Evolutionary conservation across 2,797 vertebrate genomes (phyloP).

Genomic region (Hyperoplus lanceolatus): DNA sequence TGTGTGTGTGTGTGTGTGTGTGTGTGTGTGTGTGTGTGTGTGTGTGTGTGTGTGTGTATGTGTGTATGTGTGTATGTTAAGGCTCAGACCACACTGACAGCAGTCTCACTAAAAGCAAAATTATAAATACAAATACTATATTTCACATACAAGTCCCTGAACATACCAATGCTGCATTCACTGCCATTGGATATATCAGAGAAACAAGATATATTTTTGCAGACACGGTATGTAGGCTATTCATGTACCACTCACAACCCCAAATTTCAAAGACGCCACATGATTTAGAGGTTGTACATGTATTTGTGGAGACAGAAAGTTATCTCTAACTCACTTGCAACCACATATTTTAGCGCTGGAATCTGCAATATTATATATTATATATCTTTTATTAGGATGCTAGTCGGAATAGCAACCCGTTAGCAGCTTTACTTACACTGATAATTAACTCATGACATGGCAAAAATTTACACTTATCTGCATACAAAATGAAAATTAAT

Average conservation of each 20-base stretch:
- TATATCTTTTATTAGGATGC: slow-evolving; percentile 7
- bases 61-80: neutral
- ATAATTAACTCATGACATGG: neutral
- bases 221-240: neutral
- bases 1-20: neutral
- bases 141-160: neutral
- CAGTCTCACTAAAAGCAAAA: neutral
- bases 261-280: neutral
- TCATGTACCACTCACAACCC: neutral
- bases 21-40: neutral
- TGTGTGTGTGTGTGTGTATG: neutral
- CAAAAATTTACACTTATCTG: too few relatives aligned
- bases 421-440: neutral
- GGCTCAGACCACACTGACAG: neutral
- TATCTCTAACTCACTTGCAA: slow-evolving; percentile 35
- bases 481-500: too few relatives aligned
- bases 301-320: slow-evolving; percentile 48
- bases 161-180: neutral
- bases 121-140: neutral
- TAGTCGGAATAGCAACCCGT: slow-evolving; percentile 10
- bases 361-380: slow-evolving; percentile 16
- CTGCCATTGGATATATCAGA: neutral
- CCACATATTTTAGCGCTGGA: slow-evolving; percentile 45
- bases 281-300: slow-evolving; percentile 11
- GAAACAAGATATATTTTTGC: neutral